phyloP scores from a whole-genome alignment of 2,797 vertebrate genomes.

The Alfaro cultratus region DNA sequence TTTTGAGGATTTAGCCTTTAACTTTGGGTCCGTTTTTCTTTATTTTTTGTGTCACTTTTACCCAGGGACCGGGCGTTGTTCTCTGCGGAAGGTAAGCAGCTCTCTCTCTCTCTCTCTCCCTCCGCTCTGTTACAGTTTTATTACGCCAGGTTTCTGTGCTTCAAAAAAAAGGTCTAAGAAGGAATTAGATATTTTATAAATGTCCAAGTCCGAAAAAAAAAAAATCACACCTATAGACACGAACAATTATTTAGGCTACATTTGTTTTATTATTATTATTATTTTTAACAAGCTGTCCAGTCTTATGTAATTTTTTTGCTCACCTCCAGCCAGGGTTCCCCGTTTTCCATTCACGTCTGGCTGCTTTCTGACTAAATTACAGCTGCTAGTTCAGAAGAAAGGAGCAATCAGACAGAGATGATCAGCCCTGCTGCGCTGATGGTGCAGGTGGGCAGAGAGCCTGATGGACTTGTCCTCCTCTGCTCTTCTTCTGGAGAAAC shows the following conservation, averaged over 20 bases:
- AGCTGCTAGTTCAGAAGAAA: not conserved
- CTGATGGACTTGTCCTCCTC: slow-evolving; percentile 23
- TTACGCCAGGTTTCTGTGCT: not conserved
- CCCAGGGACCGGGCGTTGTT: not conserved
- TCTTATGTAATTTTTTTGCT: not conserved
- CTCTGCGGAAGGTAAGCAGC: slow-evolving; percentile 4
- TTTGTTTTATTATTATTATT: not conserved
- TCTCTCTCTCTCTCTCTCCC: not conserved
- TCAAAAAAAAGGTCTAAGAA: not conserved
- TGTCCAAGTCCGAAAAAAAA: not conserved
- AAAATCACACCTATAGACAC: no score
- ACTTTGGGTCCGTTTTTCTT: not conserved
- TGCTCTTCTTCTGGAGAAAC: slow-evolving; percentile 40
- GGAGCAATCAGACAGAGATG: not conserved
- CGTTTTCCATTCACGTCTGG: not conserved
- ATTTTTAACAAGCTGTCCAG: not conserved
- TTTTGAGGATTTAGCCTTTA: slow-evolving; percentile 32
- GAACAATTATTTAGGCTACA: not conserved
- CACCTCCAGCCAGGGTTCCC: not conserved
- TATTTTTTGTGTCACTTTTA: not conserved
- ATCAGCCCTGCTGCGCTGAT: not conserved
- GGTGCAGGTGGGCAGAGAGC: slow-evolving; percentile 3
- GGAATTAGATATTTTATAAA: not conserved
- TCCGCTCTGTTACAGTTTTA: not conserved
- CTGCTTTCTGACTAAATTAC: not conserved